phyloP scores from a whole-genome alignment of 2,888 invertebrate species.

The Taphrorychus bicolor region DNA sequence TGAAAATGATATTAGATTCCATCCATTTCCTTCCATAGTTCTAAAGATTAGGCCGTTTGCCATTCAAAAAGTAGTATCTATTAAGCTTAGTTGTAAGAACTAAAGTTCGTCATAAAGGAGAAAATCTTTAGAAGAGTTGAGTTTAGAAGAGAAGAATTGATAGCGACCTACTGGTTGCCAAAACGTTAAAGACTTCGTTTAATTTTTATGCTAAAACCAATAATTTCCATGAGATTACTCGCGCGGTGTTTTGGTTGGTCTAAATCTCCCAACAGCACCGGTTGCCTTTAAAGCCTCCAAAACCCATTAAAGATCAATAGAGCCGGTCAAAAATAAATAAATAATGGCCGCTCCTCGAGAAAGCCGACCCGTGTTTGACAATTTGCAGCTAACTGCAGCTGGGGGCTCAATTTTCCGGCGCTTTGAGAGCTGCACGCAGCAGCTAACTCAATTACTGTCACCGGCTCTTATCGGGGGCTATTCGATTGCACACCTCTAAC shows the following conservation, averaged over 20 bases:
- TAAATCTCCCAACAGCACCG: not conserved
- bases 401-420: conserved; percentile 21
- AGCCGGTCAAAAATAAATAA: conserved; percentile 9
- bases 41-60: too few relatives aligned
- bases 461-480: conserved; percentile 21
- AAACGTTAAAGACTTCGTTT: too few relatives aligned
- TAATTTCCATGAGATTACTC: too few relatives aligned
- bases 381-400: conserved; percentile 29
- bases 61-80: too few relatives aligned
- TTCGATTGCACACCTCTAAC: conserved; percentile 21
- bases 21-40: too few relatives aligned
- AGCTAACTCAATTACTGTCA: conserved; percentile 28
- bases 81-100: too few relatives aligned
- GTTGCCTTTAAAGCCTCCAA: not conserved
- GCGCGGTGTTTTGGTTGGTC: not conserved
- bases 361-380: conserved; percentile 24
- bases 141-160: too few relatives aligned
- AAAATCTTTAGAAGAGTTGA: too few relatives aligned
- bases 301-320: conserved; percentile 1
- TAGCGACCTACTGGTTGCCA: too few relatives aligned
- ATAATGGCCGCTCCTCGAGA: conserved; percentile 1
- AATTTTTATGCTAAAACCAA: too few relatives aligned
- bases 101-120: too few relatives aligned
- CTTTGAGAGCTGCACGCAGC: conserved; percentile 10
- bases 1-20: too few relatives aligned